phyloP scores from a whole-genome alignment of 2,113 vertebrate species.

The Cyprinodon brontotheroides region DNA sequence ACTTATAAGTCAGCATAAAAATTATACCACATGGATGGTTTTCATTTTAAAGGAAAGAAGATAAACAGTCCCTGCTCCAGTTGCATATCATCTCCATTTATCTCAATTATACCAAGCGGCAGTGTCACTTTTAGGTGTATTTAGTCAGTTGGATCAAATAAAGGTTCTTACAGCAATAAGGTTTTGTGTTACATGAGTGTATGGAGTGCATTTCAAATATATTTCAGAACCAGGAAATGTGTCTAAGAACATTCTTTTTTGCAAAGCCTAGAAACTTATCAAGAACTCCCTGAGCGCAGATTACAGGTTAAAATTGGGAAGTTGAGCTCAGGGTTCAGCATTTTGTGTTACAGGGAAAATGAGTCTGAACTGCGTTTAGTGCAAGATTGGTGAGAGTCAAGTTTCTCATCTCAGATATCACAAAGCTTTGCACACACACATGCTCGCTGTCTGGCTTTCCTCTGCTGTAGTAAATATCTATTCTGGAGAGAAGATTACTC shows the following conservation, averaged over 20 bases:
- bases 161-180: background rate
- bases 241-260: conserved; percentile 10
- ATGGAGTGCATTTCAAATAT: conserved; percentile 1
- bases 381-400: conserved; percentile 19
- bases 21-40: conserved; percentile 21
- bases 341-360: conserved; percentile 37
- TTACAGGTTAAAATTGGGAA: conserved; percentile 17
- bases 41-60: conserved; percentile 25
- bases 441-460: conserved; percentile 4
- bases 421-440: conserved; percentile 21
- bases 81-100: conserved; percentile 34
- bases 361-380: conserved; percentile 34
- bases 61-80: conserved; percentile 39
- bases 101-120: conserved; percentile 36
- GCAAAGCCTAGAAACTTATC: conserved; percentile 6
- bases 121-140: conserved; percentile 33
- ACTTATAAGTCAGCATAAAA: conserved; percentile 8
- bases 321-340: conserved; percentile 5
- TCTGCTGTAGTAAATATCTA: conserved; percentile 22
- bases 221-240: conserved; percentile 5
- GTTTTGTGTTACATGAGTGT: background rate
- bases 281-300: conserved; percentile 16
- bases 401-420: conserved; percentile 32
- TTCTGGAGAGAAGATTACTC: background rate
- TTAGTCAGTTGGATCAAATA: conserved; percentile 10